Evolutionary conservation across 2,888 invertebrate genomes (phyloP), one percentile per base, ranked within the genome.

Genomic region (Brachycybe producta): DNA sequence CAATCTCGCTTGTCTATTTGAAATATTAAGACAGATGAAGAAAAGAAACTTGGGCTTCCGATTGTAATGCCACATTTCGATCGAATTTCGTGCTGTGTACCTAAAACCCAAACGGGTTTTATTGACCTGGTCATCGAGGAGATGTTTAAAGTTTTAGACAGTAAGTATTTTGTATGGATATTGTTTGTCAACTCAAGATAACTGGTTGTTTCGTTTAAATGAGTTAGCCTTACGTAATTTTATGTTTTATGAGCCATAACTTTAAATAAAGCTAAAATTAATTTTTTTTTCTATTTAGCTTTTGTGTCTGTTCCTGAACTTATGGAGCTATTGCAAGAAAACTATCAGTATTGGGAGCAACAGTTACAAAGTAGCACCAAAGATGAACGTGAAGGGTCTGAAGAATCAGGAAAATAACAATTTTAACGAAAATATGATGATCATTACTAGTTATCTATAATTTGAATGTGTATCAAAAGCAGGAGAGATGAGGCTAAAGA

Each of bases 31-130:
- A 97, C 97, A 5, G 94, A 94, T 64, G 94, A 95, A 64, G 97
- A 98, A 70, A 91, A 90, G 64, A 75, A 76, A 13, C 77, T 79
- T 57, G 82, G 81, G 43, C 70, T 97, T 61, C 95, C 97, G 1
- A 87, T 97, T 7, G 90, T 95, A 56, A 97, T 98, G 97, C 94
- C 95, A 7, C 85, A 92, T 79, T 98, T 97, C 69, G 95, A 97
- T 70, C 78, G 94, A 58, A 76, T 79, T 53, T 82, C 86, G 1
- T 95, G 95, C 71, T 94, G 92, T 62, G 87, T 98, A 65, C 94
- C 97, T 48, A 87, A 92, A 70, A 91, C 94, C 53, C 97, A 97
- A 73, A 88, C 91, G 61, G 91, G 92, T 51, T 97, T 97, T 70
- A 84, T 94, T 57, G 97, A 97, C 69, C 92, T 84, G 71, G 97